Evolutionary conservation across 1,140 invertebrate genomes (phyloP).

Genomic region (Andricus grossulariae): DNA sequence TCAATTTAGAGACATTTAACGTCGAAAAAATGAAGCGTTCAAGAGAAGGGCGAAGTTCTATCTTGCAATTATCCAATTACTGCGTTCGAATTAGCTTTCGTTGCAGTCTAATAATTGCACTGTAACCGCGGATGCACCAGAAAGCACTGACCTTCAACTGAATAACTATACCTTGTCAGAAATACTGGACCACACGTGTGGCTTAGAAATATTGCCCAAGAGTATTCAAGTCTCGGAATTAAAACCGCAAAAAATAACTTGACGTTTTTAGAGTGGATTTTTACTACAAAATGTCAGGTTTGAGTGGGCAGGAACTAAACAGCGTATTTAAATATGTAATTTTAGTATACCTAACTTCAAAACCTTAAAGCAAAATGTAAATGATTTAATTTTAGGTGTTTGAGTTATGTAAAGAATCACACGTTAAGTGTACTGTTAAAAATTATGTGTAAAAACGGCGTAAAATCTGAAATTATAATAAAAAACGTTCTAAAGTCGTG

Average conservation of each 20-base stretch:
- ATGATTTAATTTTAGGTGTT: no score
- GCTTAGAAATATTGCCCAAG: slow-evolving; percentile 12
- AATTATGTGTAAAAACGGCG: no score
- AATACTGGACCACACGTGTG: slow-evolving; percentile 18
- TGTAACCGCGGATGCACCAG: slow-evolving; percentile 39
- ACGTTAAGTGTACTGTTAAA: no score
- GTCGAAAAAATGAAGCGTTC: slow-evolving; percentile 26
- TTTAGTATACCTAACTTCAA: no score
- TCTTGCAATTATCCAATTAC: slow-evolving; percentile 67
- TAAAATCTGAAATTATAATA: no score
- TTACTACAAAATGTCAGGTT: neutral
- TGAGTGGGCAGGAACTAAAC: neutral
- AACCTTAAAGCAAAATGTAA: no score
- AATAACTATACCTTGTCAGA: neutral
- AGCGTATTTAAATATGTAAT: no score
- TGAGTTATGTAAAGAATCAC: no score
- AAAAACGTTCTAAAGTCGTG: no score
- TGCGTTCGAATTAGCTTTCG: slow-evolving; percentile 51
- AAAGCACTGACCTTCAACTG: slow-evolving; percentile 50
- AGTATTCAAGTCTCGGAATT: neutral
- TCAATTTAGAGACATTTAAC: slow-evolving; percentile 29
- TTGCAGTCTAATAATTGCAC: slow-evolving; percentile 61
- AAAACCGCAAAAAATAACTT: neutral
- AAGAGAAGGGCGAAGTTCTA: slow-evolving; percentile 26
- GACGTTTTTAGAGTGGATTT: neutral